Base-by-base conservation (phyloP, 2,113 vertebrate species). In the Gallinago jamesoni region DNA sequence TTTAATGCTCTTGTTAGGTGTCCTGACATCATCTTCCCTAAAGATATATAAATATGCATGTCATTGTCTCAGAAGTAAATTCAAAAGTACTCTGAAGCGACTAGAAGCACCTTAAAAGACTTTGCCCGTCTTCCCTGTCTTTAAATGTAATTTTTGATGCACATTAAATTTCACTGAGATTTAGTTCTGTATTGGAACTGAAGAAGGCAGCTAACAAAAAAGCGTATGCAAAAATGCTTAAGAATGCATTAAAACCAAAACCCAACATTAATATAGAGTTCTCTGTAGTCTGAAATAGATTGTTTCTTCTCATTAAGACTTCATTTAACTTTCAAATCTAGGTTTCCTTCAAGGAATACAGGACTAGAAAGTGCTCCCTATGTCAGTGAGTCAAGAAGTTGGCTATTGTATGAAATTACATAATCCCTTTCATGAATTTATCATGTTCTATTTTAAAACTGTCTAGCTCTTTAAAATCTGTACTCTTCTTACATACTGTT, bases 301-400 rank as follows among this genome's bases (percentile, higher is more conserved):
- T 2, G 11, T 33, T 85, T 53, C 20, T 77, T 88, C 64, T 95
- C 52, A 43, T 77, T 68, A 85, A 53, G 31, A 52, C 84, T 85
- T 73, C 14, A 86, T 92, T 94, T 93, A 72, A 78, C 73, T 97
- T 95, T 64, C 43, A 96, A 94, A 87, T 91, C 35, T 52, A 43
- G 25, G 18, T 87, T 93, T 94, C 18, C 48, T 92, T 94, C 27
- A 94, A 89, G 60, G 76, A 89, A 64, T 75, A 37, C 22, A 66
- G 75, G 55, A 37, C 41, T 88, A 79, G 72, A 94, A 94, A 92
- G 39, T 41, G 35, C 14, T 93, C 18, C 17, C 6, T 66, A 5
- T 82, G 66, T 91, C 17, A 84, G 6, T 23, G 20, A 94, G 47
- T 72, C 37, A 77, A 78, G 56, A 84, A 80, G 35, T 75, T 35